phyloP scores from a whole-genome alignment of 2,113 vertebrate genomes.

The Antechinus flavipes region DNA sequence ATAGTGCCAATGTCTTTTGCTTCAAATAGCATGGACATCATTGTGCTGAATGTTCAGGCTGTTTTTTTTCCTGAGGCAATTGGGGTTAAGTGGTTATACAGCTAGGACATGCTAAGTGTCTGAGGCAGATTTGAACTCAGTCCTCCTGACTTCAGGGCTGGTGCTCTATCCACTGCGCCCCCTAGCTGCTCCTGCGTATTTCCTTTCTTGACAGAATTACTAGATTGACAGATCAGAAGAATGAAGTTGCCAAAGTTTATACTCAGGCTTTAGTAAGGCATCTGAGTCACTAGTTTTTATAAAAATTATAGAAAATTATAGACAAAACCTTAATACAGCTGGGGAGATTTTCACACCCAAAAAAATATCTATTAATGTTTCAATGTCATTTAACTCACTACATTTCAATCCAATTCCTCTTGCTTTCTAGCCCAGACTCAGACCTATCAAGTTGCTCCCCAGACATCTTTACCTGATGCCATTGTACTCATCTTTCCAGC shows the following conservation, averaged over 20 bases:
- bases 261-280: background rate
- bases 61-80: background rate
- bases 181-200: background rate
- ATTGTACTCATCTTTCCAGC: background rate
- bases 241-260: background rate
- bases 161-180: no score
- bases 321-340: background rate
- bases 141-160: no score
- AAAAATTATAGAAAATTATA: background rate
- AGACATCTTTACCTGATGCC: background rate
- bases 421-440: background rate
- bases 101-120: no score
- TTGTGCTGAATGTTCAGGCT: constrained; percentile 69
- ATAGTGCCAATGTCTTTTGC: constrained; percentile 27
- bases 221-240: background rate
- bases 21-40: constrained; percentile 73
- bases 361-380: background rate
- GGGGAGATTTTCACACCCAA: background rate
- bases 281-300: background rate
- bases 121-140: no score
- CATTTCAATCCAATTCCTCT: background rate
- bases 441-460: background rate
- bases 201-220: background rate
- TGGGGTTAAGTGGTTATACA: no score
- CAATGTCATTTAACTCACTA: background rate